phyloP scores from a whole-genome alignment of 2,113 vertebrate genomes.

The Progne subis region DNA sequence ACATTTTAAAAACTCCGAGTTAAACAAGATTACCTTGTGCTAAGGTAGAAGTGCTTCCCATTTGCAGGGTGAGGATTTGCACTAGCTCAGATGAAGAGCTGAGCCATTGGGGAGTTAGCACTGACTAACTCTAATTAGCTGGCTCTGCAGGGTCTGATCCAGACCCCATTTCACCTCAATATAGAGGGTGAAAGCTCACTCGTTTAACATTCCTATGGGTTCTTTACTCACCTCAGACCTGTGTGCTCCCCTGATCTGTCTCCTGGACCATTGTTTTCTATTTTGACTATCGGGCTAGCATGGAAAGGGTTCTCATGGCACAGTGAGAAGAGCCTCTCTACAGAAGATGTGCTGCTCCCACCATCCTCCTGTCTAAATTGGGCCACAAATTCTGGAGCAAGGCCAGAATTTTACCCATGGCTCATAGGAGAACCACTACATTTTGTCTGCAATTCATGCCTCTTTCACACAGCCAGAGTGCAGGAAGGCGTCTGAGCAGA shows the following conservation, averaged over 20 bases:
- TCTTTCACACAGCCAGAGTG: neutral
- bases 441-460: neutral
- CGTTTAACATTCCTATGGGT: neutral
- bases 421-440: neutral
- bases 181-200: neutral
- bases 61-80: neutral
- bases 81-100: neutral
- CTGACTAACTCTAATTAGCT: neutral
- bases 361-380: neutral
- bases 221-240: neutral
- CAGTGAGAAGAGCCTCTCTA: neutral
- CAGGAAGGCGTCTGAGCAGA: neutral
- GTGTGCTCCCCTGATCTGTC: neutral
- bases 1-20: neutral
- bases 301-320: neutral
- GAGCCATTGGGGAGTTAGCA: neutral
- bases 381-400: neutral
- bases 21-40: neutral
- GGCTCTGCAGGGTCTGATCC: neutral
- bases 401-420: neutral
- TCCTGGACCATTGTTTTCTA: neutral
- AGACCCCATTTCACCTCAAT: neutral
- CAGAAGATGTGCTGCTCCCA: neutral
- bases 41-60: neutral
- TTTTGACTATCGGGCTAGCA: neutral